Evolutionary conservation across 2,113 vertebrate genomes (phyloP), one percentile per base, ranked within the genome.

Genomic region (Nicator chloris): DNA sequence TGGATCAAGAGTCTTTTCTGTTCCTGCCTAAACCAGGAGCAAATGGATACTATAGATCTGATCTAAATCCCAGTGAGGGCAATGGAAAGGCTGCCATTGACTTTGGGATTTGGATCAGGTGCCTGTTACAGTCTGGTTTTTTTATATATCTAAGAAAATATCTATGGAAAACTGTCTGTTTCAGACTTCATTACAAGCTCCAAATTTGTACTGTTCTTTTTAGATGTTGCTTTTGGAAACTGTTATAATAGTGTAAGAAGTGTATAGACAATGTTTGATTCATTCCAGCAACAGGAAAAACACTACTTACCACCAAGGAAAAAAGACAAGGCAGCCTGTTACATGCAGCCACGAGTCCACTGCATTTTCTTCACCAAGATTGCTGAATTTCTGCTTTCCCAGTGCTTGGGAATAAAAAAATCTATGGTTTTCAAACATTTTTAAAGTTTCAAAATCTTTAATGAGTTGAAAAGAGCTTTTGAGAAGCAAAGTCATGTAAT

Each of bases 271-370:
- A 39, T 31, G 11, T 37, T 80, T 70, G 23, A 73, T 22, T 33
- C 1, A 2, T 53, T 35, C 23, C 44, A 47, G 18, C 20, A 60
- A 30, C 6, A 39, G 1, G 18, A 33, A 68, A 28, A 86, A 19
- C 21, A 4, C 15, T 65, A 20, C 17, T 66, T 69, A 22, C 2
- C 9, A 81, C 31, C 33, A 40, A 40, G 65, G 26, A 14, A 59
- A 37, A 44, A 33, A n/a, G 26, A 60, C 13, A 50, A 68, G 15
- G 66, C 20, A 59, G n/a, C 21, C 57, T 3, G 1, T 68, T 28
- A 18, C 11, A 0, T 18, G n/a, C 22, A 64, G 37, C 39, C 24
- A 1, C 8, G 63, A 66, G 4, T 69, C 57, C 2, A 4, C n/a
- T 76, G 12, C 10, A 4, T 65, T 53, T 90, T 69, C 40, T 35